Conservation (phyloP, 2,888 invertebrate species). For the Amblyjoppa fuscipennis region DNA sequence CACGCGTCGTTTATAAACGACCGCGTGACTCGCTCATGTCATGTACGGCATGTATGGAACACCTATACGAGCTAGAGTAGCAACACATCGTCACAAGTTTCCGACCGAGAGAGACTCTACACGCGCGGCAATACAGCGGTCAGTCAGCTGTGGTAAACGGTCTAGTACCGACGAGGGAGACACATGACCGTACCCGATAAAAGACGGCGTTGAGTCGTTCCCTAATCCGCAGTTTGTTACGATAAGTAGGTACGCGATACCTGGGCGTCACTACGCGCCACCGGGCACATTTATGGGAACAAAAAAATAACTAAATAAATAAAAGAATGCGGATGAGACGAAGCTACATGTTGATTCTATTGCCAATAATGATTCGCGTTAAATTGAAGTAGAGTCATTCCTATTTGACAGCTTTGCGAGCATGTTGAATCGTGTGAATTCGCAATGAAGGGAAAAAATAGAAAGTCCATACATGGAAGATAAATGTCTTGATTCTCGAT, state of each 20-base stretch:
- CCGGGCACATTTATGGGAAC: background rate
- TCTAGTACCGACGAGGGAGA: constrained; percentile 8
- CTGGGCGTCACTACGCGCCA: background rate
- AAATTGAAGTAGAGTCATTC: background rate
- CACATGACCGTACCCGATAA: background rate
- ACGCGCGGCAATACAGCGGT: constrained; percentile 3
- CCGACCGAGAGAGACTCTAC: constrained; percentile 19
- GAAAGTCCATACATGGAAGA: background rate
- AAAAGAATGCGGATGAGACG: constrained; percentile 3
- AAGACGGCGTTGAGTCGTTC: constrained; percentile 28
- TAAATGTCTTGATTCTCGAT: background rate
- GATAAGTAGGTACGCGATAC: constrained; percentile 47
- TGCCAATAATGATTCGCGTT: constrained; percentile 4
- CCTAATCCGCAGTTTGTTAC: constrained; percentile 56
- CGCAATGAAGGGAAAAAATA: background rate
- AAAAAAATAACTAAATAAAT: background rate
- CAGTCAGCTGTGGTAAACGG: constrained; percentile 15
- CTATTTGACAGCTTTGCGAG: background rate
- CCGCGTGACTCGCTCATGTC: constrained; percentile 56
- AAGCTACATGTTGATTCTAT: background rate
- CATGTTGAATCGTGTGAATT: background rate
- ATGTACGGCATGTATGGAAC: constrained; percentile 17
- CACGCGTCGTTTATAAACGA: constrained; percentile 61
- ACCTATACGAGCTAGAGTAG: constrained; percentile 1
- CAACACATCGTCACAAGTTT: constrained; percentile 6